Percentiles rank a stretch among this genome's conserved stretches.
Conservation (phyloP, 1,140 invertebrate genomes). For the Philaenus spumarius region DNA sequence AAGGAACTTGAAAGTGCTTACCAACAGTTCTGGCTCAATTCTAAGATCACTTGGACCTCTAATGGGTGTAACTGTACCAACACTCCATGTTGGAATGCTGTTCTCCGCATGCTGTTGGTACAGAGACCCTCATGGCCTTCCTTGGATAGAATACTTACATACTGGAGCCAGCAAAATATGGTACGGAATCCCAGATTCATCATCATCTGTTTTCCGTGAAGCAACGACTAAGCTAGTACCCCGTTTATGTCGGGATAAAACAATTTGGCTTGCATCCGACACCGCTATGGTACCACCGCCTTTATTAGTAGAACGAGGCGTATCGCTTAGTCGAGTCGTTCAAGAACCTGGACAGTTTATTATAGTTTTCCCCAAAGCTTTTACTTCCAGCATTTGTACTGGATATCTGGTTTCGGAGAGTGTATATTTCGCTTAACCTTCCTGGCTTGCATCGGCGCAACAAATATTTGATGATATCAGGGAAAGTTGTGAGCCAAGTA, state of each 20-base stretch:
- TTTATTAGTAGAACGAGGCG: conserved; percentile 64
- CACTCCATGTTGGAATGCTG: conserved; percentile 88
- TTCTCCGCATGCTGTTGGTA: conserved; percentile 94
- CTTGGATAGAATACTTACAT: conserved; percentile 92
- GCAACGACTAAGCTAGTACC: conserved; percentile 74
- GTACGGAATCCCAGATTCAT: conserved; percentile 77
- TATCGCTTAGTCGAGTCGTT: conserved; percentile 69
- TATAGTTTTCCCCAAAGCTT: conserved; percentile 84
- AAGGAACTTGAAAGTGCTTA: conserved; percentile 90
- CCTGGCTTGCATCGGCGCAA: conserved; percentile 70
- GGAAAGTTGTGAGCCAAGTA: conserved; percentile 80
- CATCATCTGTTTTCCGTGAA: conserved; percentile 63
- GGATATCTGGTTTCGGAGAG: conserved; percentile 89
- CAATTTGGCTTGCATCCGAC: conserved; percentile 84
- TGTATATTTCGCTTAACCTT: conserved; percentile 75
- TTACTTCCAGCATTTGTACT: conserved; percentile 82
- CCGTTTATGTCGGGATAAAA: conserved; percentile 68
- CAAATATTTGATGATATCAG: conserved; percentile 70
- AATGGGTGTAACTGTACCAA: conserved; percentile 88
- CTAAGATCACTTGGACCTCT: conserved; percentile 74
- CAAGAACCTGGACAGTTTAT: conserved; percentile 88
- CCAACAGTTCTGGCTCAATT: conserved; percentile 73
- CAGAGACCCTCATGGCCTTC: conserved; percentile 81
- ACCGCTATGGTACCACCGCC: conserved; percentile 92
- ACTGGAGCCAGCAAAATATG: conserved; percentile 84